Base-by-base conservation (phyloP, 1,140 invertebrate species). In the Cydia fagiglandana region DNA sequence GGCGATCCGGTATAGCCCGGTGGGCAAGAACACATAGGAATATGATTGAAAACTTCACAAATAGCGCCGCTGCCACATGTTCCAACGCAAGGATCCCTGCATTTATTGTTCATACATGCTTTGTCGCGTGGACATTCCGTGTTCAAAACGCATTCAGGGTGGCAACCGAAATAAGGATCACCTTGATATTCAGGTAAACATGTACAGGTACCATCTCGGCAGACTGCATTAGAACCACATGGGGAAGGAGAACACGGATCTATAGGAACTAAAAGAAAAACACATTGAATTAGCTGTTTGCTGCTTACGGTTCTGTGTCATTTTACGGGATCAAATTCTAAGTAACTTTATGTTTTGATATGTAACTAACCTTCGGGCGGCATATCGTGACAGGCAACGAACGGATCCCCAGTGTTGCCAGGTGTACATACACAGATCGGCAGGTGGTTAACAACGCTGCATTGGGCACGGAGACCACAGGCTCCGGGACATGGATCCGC, bases 21-120 rank as follows among this genome's bases (percentile, higher is more conserved):
- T 50, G 94, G 93, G 88, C 96, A 96, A 47, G 94, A 94, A 80
- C 96, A 96, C 83, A 95, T 95, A 4, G 96, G 95, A 78, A 96
- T 95, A 81, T 97, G 96, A 84, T 97, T 97, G 4, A 96, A 94
- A 2, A 97, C 96, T 85, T 96, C 95, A 85, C 97, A 98, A 34
- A 94, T 89, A 1, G 96, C 96, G 77, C 94, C 94, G 79, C 93
- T 94, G 61, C 96, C 97, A 86, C 97, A 97, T 1, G 95, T 95
- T 68, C 95, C 96, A 3, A 94, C 89, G 81, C 96, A 97, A 56
- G 96, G 96, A 90, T 97, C 94, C 41, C 86, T 91, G 85, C 96
- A 97, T 90, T 95, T 96, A 78, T 96, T 95, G 85, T 95, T 95
- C 15, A 95, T 93, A 81, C 96, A 97, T n/a, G 96, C 95, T 88